Conservation (phyloP, 2,113 vertebrate species). For the Silurus glanis region DNA sequence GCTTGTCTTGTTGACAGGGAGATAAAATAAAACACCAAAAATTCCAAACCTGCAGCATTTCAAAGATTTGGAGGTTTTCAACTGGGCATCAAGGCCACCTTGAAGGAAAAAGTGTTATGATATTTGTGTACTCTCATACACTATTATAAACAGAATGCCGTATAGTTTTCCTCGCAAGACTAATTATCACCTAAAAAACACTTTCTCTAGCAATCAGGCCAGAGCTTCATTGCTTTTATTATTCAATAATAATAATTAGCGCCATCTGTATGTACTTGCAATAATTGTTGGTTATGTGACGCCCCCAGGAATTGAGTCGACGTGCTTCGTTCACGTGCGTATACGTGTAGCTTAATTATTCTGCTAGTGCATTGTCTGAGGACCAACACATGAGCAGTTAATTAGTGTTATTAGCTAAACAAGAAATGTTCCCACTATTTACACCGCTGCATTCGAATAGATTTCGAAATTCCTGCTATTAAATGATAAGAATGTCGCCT, state of each 20-base stretch:
- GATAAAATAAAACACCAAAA: no score
- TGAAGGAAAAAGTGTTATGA: not conserved
- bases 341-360: not conserved
- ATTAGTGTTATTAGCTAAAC: not conserved
- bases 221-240: not conserved
- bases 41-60: not conserved
- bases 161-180: not conserved
- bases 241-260: not conserved
- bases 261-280: conserved; percentile 2
- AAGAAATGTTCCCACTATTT: not conserved
- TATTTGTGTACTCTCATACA: not conserved
- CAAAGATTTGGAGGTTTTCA: not conserved
- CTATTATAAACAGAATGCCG: not conserved
- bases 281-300: conserved; percentile 2
- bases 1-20: no score
- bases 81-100: not conserved
- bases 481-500: not conserved
- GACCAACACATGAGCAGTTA: not conserved
- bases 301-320: not conserved
- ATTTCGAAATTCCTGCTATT: not conserved
- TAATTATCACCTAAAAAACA: not conserved
- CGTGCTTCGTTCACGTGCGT: not conserved
- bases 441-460: not conserved
- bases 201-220: not conserved
- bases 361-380: not conserved